phyloP scores from a whole-genome alignment of 1,140 invertebrate genomes.

The Pachypeltis micranthus region DNA sequence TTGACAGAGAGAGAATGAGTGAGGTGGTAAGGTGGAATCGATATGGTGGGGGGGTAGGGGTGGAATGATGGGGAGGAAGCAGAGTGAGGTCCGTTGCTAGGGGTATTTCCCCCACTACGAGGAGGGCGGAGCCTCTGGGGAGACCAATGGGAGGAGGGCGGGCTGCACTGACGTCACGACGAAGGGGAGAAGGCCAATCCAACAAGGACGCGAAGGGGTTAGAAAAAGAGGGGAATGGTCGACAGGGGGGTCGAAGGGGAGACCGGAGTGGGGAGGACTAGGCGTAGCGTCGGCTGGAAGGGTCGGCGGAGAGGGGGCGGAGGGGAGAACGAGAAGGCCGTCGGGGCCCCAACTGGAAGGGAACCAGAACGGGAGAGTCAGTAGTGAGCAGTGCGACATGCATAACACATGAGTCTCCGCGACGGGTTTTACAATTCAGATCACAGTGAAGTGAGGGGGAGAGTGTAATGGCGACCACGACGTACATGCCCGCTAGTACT shows the following conservation, averaged over 20 bases:
- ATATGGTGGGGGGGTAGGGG: conserved; percentile 12
- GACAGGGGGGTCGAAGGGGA: too few relatives aligned
- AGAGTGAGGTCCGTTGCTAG: conserved; percentile 25
- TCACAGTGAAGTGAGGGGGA: conserved; percentile 24
- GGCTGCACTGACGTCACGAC: conserved; percentile 13
- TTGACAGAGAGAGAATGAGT: conserved; percentile 23
- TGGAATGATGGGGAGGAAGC: too few relatives aligned
- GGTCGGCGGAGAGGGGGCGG: neutral
- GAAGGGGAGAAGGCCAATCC: conserved; percentile 18
- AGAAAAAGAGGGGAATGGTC: neutral
- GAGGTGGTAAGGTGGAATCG: conserved; percentile 17
- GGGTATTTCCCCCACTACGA: conserved; percentile 19
- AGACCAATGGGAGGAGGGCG: conserved; percentile 20
- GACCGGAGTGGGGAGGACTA: too few relatives aligned
- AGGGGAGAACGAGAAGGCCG: conserved; percentile 11
- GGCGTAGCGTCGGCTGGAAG: neutral
- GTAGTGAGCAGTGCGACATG: conserved; percentile 41
- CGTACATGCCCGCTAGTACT: conserved; percentile 68
- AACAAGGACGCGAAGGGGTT: conserved; percentile 3
- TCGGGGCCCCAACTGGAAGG: conserved; percentile 7
- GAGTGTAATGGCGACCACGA: conserved; percentile 60
- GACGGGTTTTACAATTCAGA: conserved; percentile 27
- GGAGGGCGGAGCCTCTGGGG: conserved; percentile 19
- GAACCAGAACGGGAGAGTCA: conserved; percentile 27
- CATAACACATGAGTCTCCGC: conserved; percentile 44